These are phyloP conservation scores for Myotis myotis DNA, from an alignment of 2,797 vertebrate species.

Conservation along the genomic window DNA sequence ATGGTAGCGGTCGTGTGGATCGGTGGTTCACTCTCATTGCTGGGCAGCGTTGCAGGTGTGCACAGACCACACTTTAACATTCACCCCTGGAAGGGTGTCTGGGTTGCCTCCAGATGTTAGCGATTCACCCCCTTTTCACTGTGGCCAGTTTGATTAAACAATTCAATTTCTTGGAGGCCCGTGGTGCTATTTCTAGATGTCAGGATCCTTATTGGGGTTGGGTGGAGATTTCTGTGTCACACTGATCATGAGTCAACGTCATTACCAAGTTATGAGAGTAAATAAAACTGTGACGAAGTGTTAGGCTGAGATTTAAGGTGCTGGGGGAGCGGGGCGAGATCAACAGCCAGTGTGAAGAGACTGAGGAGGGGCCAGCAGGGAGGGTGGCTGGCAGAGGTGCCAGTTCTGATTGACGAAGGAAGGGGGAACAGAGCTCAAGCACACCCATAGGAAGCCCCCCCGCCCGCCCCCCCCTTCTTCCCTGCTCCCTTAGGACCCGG, in stretches of 20 bases:
- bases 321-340: not conserved
- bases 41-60: rapidly evolving
- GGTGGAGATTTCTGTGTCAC: not conserved
- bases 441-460: rapidly evolving
- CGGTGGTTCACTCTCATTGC: rapidly evolving
- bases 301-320: not conserved
- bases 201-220: not conserved
- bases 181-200: not conserved
- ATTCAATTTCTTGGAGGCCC: not conserved
- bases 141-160: not conserved
- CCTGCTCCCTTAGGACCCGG: not conserved
- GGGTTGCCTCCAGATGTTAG: not conserved
- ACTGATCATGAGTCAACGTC: not conserved
- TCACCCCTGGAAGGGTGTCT: rapidly evolving
- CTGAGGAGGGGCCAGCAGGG: too few relatives aligned
- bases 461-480: rapidly evolving
- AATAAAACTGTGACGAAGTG: not conserved
- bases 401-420: not conserved
- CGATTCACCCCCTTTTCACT: rapidly evolving
- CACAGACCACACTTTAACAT: rapidly evolving
- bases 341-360: rapidly evolving
- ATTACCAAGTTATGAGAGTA: not conserved
- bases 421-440: not conserved
- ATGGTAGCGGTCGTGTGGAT: rapidly evolving
- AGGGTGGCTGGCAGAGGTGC: rapidly evolving